Percentiles rank a stretch among this genome's conserved stretches.
Evolutionary conservation across 2,113 vertebrate genomes (phyloP).

Genomic region (Origma solitaria): DNA sequence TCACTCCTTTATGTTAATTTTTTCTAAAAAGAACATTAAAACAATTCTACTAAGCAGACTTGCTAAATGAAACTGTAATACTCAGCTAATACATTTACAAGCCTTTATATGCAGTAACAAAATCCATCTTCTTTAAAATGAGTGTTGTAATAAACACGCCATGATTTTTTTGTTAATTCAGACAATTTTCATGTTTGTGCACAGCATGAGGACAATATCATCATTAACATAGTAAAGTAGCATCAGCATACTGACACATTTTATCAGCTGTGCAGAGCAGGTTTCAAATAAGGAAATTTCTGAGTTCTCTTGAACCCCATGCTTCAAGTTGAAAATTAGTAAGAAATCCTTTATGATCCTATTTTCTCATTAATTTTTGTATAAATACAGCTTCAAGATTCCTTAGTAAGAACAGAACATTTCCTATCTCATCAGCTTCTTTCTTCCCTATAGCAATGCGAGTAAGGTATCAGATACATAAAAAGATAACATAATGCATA

Average conservation of each 20-base stretch:
- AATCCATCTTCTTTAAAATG: not conserved
- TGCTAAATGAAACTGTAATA: not conserved
- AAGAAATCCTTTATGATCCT: not conserved
- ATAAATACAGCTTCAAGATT: not conserved
- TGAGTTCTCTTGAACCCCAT: not conserved
- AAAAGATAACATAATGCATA: not conserved
- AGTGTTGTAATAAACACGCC: not conserved
- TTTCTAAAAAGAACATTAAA: slow-evolving; percentile 17
- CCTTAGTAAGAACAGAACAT: not conserved
- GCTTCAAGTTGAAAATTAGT: not conserved
- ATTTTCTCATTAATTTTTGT: not conserved
- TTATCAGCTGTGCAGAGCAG: not conserved
- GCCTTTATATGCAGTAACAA: not conserved
- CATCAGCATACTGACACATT: not conserved
- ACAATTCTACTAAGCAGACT: not conserved
- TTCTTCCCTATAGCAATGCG: not conserved
- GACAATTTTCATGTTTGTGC: slow-evolving; percentile 1
- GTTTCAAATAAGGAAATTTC: not conserved
- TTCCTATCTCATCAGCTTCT: not conserved
- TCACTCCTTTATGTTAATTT: not conserved
- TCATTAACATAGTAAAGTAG: not conserved
- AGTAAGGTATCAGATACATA: not conserved
- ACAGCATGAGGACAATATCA: not conserved
- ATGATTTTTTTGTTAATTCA: not conserved
- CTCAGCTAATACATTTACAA: not conserved